Percentiles rank a stretch among this genome's conserved stretches.
These are phyloP conservation scores for Tenthredo livida DNA, from an alignment of 2,888 invertebrate species.

Conservation along the genomic window DNA sequence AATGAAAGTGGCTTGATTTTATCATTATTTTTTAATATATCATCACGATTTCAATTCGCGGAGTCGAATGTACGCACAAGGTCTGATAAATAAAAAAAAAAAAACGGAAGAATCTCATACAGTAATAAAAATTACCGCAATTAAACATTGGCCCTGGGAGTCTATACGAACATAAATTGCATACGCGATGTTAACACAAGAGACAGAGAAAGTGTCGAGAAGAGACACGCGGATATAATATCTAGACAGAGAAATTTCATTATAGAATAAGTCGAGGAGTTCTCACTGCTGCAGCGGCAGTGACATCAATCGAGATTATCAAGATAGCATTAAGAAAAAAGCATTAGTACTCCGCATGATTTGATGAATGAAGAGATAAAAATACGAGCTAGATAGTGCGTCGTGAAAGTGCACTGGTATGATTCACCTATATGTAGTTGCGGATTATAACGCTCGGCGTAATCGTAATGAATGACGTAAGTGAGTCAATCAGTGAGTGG, in stretches of 20 bases:
- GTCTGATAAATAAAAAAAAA: no score
- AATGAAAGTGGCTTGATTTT: not conserved
- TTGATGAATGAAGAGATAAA: not conserved
- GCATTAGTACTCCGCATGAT: not conserved
- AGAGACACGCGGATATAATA: not conserved
- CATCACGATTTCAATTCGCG: not conserved
- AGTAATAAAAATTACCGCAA: not conserved
- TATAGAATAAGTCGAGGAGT: not conserved
- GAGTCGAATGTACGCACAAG: no score
- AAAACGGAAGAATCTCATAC: no score
- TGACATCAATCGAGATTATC: not conserved
- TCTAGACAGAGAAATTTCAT: not conserved
- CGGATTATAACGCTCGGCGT: not conserved
- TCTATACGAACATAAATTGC: not conserved
- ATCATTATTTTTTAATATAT: not conserved
- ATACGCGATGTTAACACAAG: not conserved
- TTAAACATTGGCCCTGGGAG: not conserved
- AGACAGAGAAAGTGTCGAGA: slow-evolving; percentile 7
- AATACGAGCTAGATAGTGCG: not conserved
- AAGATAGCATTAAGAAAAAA: not conserved
- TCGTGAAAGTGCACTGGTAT: not conserved
- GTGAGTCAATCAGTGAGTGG: not conserved
- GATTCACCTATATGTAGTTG: not conserved
- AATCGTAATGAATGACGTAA: not conserved
- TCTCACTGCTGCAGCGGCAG: not conserved